Evolutionary conservation across 2,888 invertebrate species (phyloP), one percentile per base, ranked within the genome.

Genomic region (Augochlorella aurata): DNA sequence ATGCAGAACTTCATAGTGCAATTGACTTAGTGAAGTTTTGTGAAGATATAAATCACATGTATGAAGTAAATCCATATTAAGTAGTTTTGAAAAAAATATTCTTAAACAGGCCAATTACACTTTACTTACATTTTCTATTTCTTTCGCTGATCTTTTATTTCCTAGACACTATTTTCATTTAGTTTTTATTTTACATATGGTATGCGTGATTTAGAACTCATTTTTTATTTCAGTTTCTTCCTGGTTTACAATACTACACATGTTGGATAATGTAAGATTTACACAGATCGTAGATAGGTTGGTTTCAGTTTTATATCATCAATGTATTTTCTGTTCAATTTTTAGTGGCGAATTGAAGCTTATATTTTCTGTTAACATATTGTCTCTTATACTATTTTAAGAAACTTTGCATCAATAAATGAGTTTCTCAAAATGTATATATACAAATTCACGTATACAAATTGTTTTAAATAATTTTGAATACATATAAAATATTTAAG

Each of bases 221-320:
- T 87, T 88, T 89, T 89, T 85, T 82, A 79, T 92, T 92, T 90
- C 91, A 91, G 91, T 92, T 92, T 88, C 88, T 86, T 88, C 90
- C 87, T 88, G 88, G 84, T 91, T 89, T 91, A 88, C 88, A 83
- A 71, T 90, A 91, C 88, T 81, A 84, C 91, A 90, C 79, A 88
- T 87, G 82, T 90, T 91, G 89, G 89, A 83, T 90, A 87, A 80
- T 87, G 87, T 87, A 81, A 85, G 85, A 86, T 86, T 90, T 89
- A 87, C 85, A 88, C 87, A 84, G 87, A 84, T 85, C 79, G 79
- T 89, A 84, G 89, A 89, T 90, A 90, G 91, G 90, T 92, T 88
- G 85, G 89, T 91, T 90, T 89, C 83, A 79, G 85, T 85, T 85
- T 66, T 74, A 85, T 69, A 75, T 81, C 74, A 50, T 76, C 66